Base-by-base conservation (phyloP, 2,888 invertebrate genomes). In the Himalopsyche kuldschensis region DNA sequence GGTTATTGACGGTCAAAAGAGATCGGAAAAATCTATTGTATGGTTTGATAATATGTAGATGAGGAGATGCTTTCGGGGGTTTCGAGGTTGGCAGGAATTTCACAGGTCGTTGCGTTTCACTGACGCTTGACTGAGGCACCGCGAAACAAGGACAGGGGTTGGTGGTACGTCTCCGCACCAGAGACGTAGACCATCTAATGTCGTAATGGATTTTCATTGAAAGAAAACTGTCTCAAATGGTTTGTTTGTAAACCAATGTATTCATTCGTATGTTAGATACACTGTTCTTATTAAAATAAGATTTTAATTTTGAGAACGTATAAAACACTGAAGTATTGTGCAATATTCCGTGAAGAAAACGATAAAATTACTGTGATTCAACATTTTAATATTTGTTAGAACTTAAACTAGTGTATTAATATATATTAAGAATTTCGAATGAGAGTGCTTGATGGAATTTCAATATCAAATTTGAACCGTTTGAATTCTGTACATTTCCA, bases 41-140 rank as follows among this genome's bases (percentile, higher is more conserved):
- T 69, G 69, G 69, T 30, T 69, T 69, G 24, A 27, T 69, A 30
- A 69, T 69, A 69, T 69, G 69, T 69, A 81, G 47, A 77, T 75
- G 30, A 41, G 81, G 46, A 17, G 41, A 41, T 11, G 41, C 15
- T 41, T 41, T 41, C 35, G 41, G 41, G 15, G 15, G 41, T 41
- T 41, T 81, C 30, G 84, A 78, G 81, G 81, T 76, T 84, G 78
- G 81, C 78, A 78, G 79, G 84, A 84, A 84, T 84, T 84, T 84
- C 81, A 84, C 79, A 78, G 84, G 75, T 84, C 81, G 84, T 81
- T 81, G 84, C 84, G 79, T 81, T 75, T 80, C 80, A 63, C 76
- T 79, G 81, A 47, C 78, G 81, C 77, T 48, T 77, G 81, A 48
- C 77, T 77, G 77, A 76, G 77, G 76, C 81, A 35, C 75, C 32